A percentile compares a stretch with the other conserved stretches of the same genome.
Evolutionary conservation across 1,140 invertebrate species (phyloP).

Genomic region (Planococcus citri): DNA sequence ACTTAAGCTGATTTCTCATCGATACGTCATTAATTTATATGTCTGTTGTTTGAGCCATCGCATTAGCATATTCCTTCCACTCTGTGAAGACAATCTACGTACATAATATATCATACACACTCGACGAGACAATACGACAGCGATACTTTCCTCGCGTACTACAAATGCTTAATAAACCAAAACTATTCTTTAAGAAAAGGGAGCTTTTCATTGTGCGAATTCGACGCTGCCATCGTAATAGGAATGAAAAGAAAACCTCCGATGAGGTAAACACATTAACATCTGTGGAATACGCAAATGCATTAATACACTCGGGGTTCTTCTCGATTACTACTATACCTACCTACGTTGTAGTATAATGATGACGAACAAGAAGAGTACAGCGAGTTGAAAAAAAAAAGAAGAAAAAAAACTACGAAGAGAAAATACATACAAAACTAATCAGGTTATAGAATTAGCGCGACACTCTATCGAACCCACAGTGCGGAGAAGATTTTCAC

Average conservation of each 20-base stretch:
- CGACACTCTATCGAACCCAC: background rate
- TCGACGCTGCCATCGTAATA: background rate
- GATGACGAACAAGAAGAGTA: too few species aligned
- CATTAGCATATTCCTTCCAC: background rate
- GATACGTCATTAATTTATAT: conserved; percentile 2
- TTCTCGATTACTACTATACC: too few species aligned
- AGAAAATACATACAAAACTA: background rate
- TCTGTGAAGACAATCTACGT: background rate
- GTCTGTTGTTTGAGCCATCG: background rate
- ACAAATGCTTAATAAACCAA: background rate
- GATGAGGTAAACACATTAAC: background rate
- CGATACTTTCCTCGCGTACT: too few species aligned
- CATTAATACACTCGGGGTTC: background rate
- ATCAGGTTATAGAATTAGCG: conserved; percentile 11
- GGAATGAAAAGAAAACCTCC: background rate
- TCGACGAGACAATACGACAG: background rate
- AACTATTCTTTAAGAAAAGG: background rate
- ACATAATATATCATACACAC: background rate
- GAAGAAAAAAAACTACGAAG: background rate
- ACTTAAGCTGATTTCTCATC: conserved; percentile 3
- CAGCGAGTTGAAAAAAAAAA: background rate
- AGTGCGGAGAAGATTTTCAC: background rate
- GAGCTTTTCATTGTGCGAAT: background rate
- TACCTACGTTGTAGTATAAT: too few species aligned
- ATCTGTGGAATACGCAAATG: background rate